Evolutionary conservation across 35 echinoderm and acorn worm species (phyloP).

Genomic region (Amphiura filiformis): DNA sequence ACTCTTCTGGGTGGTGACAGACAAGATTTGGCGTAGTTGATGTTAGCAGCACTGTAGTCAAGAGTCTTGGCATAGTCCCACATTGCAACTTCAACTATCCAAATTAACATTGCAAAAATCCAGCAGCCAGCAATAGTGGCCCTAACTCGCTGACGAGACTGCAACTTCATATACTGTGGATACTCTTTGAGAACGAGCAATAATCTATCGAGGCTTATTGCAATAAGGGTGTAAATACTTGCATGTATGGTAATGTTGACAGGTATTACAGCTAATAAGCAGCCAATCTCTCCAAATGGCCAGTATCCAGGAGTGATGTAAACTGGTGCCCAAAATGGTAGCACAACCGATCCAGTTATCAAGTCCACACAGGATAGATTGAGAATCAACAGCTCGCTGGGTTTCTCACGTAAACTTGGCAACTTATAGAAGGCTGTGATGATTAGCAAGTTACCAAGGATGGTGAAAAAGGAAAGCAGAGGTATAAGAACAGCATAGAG

Average conservation of each 20-base stretch:
- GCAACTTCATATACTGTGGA: not conserved
- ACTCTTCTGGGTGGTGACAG: not conserved
- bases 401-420: not conserved
- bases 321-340: not conserved
- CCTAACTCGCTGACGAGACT: not conserved
- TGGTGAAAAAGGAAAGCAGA: not conserved
- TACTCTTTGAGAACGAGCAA: not conserved
- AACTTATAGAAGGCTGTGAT: not conserved
- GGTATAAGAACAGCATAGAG: not conserved
- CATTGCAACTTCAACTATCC: not conserved
- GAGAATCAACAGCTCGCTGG: not conserved
- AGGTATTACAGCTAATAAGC: not conserved
- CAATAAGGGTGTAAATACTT: not conserved
- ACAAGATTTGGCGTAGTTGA: not conserved
- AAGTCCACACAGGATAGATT: not conserved
- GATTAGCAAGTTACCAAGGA: not conserved
- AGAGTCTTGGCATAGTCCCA: not conserved
- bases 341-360: not conserved
- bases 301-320: constrained; percentile 1
- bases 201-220: not conserved
- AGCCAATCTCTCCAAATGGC: not conserved
- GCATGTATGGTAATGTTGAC: not conserved
- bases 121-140: not conserved
- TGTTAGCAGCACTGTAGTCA: not conserved
- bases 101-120: not conserved